These are phyloP conservation scores for Zelostemma sp. DNA, from an alignment of 1,140 invertebrate genomes.

Conservation along the genomic window DNA sequence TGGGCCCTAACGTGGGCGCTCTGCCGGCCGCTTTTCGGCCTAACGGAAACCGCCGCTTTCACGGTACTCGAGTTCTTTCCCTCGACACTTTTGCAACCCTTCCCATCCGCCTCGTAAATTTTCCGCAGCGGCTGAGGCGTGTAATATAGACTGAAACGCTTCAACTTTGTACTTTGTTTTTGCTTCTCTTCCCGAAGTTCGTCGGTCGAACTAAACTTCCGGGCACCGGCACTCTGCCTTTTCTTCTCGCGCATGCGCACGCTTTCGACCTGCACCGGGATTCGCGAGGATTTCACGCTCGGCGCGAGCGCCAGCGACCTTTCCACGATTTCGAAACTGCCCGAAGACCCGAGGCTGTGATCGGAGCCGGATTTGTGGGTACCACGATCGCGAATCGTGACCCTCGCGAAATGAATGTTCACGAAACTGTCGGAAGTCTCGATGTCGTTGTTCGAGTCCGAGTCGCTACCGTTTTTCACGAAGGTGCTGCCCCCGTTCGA, in stretches of 20 bases:
- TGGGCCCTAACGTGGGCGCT: slow-evolving; percentile 45
- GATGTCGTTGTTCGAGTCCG: slow-evolving; percentile 56
- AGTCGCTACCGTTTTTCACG: slow-evolving; percentile 18
- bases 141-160: slow-evolving; percentile 61
- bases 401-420: slow-evolving; percentile 56
- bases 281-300: slow-evolving; percentile 14
- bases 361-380: slow-evolving; percentile 49
- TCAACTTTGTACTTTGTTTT: slow-evolving; percentile 45
- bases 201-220: slow-evolving; percentile 59
- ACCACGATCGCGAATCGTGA: no score
- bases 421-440: slow-evolving; percentile 64
- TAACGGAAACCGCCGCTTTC: slow-evolving; percentile 42
- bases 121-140: slow-evolving; percentile 59
- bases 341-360: slow-evolving; percentile 54
- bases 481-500: slow-evolving; percentile 19
- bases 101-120: slow-evolving; percentile 54
- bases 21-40: slow-evolving; percentile 52
- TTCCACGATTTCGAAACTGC: slow-evolving; percentile 54
- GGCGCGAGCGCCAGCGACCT: slow-evolving; percentile 16
- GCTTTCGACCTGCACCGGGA: slow-evolving; percentile 37
- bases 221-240: slow-evolving; percentile 13
- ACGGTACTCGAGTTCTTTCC: slow-evolving; percentile 18
- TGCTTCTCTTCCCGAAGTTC: slow-evolving; percentile 54
- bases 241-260: slow-evolving; percentile 51
- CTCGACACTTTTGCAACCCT: slow-evolving; percentile 30